Base-by-base conservation (phyloP, 1,140 invertebrate genomes). In the Agrypnia vestita region DNA sequence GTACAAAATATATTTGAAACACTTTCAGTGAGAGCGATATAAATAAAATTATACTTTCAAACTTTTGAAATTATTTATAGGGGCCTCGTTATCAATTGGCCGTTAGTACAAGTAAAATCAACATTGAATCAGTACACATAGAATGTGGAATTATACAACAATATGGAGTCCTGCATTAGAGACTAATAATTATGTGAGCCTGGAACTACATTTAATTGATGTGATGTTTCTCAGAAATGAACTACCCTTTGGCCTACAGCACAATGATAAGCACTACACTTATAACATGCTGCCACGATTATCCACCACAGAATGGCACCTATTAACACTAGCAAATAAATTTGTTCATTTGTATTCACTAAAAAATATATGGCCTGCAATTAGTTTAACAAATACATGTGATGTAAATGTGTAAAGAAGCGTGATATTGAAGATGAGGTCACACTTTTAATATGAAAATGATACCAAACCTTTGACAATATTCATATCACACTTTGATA, bases 281-380 rank as follows among this genome's bases (percentile, higher is more conserved):
- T 51, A 9, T 51, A 51, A 51, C 3, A 13, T 51, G n/a, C 4
- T 15, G 53, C 17, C 15, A 35, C 7, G 25, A 71, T 51, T 71
- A 71, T 51, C 17, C 67, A 71, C 67, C 67, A 15, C 13, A 19
- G 47, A 71, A 71, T 71, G 67, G 67, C 67, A 71, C 67, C 67
- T 12, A 71, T 71, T 4, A 19, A 71, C 19, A 49, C 6, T 71
- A 71, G 49, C 25, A 71, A 19, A 49, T 51, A 51, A 19, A 49
- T 71, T 71, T 71, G 67, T 71, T 71, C 67, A 49, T 49, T 49
- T 51, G 67, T 67, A 67, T 15, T 64, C 61, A 43, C 13, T 64
- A 64, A 19, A 64, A 64, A 64, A 19, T 51, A 71, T 71, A 71
- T 71, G 67, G 67, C 61, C 61, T 12, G 10, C 10, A 35, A n/a